Conservation (phyloP, 2,113 vertebrate species). For the Thomomys bottae region DNA sequence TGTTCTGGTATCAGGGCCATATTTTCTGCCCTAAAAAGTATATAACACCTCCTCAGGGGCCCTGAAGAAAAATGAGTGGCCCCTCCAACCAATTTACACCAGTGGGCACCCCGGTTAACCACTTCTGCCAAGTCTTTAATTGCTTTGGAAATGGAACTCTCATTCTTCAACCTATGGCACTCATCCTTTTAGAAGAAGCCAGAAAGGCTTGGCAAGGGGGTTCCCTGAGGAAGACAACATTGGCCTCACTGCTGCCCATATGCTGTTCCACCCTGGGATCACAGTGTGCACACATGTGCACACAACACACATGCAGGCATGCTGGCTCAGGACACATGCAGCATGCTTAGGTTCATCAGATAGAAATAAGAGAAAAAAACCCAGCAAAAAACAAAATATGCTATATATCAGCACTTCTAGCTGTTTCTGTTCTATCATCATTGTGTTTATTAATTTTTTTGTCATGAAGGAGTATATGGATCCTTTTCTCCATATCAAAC, state of each 20-base stretch:
- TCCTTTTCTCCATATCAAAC: not conserved
- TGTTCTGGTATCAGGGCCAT: not conserved
- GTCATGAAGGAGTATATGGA: not conserved
- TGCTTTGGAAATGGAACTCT: conserved; percentile 73
- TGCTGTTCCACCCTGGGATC: not conserved
- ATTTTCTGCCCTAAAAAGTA: conserved; percentile 43
- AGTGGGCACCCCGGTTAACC: conserved; percentile 4
- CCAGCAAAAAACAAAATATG: not conserved
- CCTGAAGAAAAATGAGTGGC: conserved; percentile 41
- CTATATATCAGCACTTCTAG: not conserved
- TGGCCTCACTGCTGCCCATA: conserved; percentile 6
- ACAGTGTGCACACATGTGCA: not conserved
- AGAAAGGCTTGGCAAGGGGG: conserved; percentile 49
- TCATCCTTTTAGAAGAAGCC: conserved; percentile 58
- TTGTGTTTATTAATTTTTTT: not conserved
- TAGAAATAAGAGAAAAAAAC: conserved; percentile 23
- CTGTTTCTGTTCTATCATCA: not conserved
- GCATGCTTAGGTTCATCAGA: not conserved
- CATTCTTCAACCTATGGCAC: conserved; percentile 62
- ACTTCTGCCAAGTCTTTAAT: conserved; percentile 75
- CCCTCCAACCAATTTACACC: conserved; percentile 53
- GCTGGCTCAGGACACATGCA: not conserved
- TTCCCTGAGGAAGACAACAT: not conserved
- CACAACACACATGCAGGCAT: not conserved
- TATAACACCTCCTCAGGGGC: conserved; percentile 17